Base-by-base conservation (phyloP, 37 sponge, comb jelly and placozoan species). In the Aplysina aerophoba region DNA sequence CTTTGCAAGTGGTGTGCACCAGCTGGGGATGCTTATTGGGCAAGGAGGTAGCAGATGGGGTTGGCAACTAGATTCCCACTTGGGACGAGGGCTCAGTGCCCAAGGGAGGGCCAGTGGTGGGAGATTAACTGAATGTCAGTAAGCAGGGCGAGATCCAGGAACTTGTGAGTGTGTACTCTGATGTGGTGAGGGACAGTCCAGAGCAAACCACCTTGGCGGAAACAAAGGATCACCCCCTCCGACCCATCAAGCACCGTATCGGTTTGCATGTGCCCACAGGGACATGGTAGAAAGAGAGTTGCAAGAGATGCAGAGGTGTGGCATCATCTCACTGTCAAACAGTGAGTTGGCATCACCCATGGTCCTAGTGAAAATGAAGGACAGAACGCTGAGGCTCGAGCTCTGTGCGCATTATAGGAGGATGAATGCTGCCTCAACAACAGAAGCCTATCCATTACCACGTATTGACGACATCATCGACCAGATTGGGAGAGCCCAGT, bases 271-370 rank as follows among this genome's bases (percentile, higher is more conserved):
- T 44, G 87, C 87, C 12, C 63, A 80, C 36, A 34, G 81, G 21
- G 66, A 67, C 0, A 12, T 16, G 54, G 81, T 79, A 8, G 66
- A 86, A 16, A 21, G 64, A 53, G 80, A 90, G 87, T 2, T 90
- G 27, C 40, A 64, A 38, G 90, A 86, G 35, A 86, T 89, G 80
- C 54, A 80, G 73, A 73, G 4, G 33, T 31, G 54, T 21, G 83
- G 79, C 17, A 73, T 90, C 1, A 73, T 86, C 38, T 64, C 73
- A 59, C 90, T 87, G 1, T 86, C 87, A 27, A 64, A 61, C 50
- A 83, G 87, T 73, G 84, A 74, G 30, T 90, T 86, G 90, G 77
- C 87, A 8, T 38, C 67, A 22, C 87, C 87, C 55, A 73, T 90
- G 0, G 83, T 90, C 13, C 33, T 86, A 39, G 87, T 90, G 11